Percentiles rank a stretch among this genome's conserved stretches.
phyloP scores from a whole-genome alignment of 2,888 invertebrate genomes.

The Oscheius onirici region DNA sequence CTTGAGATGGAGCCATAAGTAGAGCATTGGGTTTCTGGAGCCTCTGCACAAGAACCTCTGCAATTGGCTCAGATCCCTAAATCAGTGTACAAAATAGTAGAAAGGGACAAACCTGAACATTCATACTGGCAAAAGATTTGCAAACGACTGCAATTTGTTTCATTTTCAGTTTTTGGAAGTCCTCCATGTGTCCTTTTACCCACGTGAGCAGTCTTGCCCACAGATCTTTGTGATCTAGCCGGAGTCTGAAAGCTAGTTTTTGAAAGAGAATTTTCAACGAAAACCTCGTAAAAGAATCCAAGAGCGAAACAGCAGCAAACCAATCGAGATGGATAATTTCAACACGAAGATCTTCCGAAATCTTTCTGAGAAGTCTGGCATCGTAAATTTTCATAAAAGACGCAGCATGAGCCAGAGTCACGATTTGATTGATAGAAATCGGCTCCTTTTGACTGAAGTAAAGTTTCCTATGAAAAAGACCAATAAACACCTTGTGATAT shows the following conservation, averaged over 20 bases:
- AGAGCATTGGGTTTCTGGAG: background rate
- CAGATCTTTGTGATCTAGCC: conserved; percentile 10
- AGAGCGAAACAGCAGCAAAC: conserved; percentile 13
- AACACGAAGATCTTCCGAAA: background rate
- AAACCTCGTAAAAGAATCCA: conserved; percentile 24
- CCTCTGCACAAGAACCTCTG: background rate
- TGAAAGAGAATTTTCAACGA: background rate
- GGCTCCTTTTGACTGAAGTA: background rate
- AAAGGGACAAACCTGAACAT: background rate
- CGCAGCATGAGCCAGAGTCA: conserved; percentile 4
- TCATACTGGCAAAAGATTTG: conserved; percentile 1
- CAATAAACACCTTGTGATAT: background rate
- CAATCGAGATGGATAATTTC: conserved; percentile 20
- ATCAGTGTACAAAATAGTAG: background rate
- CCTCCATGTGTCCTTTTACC: background rate
- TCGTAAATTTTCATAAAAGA: conserved; percentile 6
- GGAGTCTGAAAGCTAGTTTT: conserved; percentile 15
- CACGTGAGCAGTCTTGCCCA: conserved; percentile 6
- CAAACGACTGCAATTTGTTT: background rate
- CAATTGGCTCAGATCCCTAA: background rate
- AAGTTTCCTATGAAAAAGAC: background rate
- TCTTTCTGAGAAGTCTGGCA: conserved; percentile 1
- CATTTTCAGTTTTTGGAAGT: background rate
- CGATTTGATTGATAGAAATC: conserved; percentile 16
- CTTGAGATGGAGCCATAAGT: background rate